Conservation (phyloP, 2,888 invertebrate species). For the Hesperia comma region DNA sequence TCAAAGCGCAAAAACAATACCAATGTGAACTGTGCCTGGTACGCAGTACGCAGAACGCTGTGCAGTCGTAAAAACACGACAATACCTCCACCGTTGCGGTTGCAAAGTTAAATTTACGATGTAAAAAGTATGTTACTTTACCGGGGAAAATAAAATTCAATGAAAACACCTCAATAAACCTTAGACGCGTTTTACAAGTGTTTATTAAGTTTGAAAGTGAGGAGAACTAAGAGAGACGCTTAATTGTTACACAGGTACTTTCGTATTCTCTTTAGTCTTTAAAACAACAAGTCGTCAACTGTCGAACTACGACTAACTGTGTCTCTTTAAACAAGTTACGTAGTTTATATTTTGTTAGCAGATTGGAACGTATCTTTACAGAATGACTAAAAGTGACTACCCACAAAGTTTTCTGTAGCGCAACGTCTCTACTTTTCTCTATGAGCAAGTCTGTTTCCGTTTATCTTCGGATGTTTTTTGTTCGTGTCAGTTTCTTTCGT, state of each 20-base stretch:
- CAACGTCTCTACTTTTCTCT: slow-evolving; percentile 74
- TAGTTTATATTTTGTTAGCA: slow-evolving; percentile 51
- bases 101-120: slow-evolving; percentile 36
- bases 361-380: slow-evolving; percentile 60
- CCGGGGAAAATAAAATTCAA: background rate
- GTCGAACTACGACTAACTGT: slow-evolving; percentile 8
- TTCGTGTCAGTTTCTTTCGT: slow-evolving; percentile 69
- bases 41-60: slow-evolving; percentile 32
- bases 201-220: background rate
- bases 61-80: slow-evolving; percentile 32
- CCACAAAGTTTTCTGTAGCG: slow-evolving; percentile 73
- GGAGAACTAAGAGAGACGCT: too few relatives aligned
- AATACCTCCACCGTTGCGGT: slow-evolving; percentile 26
- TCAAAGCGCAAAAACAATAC: slow-evolving; percentile 18
- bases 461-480: slow-evolving; percentile 77
- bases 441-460: slow-evolving; percentile 78
- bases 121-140: slow-evolving; percentile 18
- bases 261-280: background rate
- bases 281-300: slow-evolving; percentile 4
- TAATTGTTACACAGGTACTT: too few relatives aligned
- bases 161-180: background rate
- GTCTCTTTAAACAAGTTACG: slow-evolving; percentile 10
- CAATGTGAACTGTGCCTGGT: slow-evolving; percentile 32
- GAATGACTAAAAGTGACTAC: slow-evolving; percentile 62
- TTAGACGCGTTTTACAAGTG: background rate